Conservation (phyloP, 2,888 invertebrate genomes). For the Julus scanicus region DNA sequence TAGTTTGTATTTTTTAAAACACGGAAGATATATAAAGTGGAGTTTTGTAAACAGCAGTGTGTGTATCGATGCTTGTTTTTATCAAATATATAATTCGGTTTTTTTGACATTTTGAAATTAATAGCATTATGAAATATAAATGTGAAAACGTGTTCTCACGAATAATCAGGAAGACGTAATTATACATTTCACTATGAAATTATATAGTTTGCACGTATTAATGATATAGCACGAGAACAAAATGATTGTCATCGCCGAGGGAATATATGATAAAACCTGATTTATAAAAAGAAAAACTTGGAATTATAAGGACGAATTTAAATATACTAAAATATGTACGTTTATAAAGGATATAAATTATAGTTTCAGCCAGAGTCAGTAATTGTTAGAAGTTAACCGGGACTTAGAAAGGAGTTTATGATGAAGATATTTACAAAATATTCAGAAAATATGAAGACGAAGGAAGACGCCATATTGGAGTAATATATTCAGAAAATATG, state of each 20-base stretch:
- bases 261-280: background rate
- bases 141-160: slow-evolving; percentile 36
- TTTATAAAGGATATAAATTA: background rate
- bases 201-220: slow-evolving; percentile 3
- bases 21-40: background rate
- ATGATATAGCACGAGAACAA: background rate
- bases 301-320: background rate
- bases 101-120: slow-evolving; percentile 29
- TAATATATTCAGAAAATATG: too few species aligned
- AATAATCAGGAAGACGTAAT: background rate
- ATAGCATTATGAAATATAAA: slow-evolving; percentile 35
- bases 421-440: too few species aligned
- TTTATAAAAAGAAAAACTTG: background rate
- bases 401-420: too few species aligned
- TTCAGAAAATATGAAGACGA: too few species aligned
- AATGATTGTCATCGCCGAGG: slow-evolving; percentile 31
- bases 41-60: background rate
- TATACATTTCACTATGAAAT: slow-evolving; percentile 19
- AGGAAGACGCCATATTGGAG: too few species aligned
- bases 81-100: background rate
- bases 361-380: background rate
- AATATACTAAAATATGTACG: background rate
- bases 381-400: background rate
- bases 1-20: slow-evolving; percentile 14
- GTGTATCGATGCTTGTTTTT: background rate